Conservation (phyloP, 2,888 invertebrate genomes). For the Pheosia tremula region DNA sequence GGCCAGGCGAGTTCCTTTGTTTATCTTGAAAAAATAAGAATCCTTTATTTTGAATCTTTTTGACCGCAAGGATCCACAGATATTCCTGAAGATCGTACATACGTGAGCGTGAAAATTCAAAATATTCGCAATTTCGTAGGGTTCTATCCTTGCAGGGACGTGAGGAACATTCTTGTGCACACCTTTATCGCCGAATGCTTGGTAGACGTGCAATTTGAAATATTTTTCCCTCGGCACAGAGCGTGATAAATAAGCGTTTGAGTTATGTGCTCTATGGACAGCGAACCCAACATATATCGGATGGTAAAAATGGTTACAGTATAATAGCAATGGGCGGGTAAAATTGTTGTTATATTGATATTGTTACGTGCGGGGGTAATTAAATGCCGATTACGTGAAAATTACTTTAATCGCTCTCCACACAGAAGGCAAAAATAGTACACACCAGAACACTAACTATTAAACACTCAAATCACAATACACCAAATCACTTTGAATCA, state of each 20-base stretch:
- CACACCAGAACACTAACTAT: no score
- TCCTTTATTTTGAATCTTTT: neutral
- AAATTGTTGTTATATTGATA: neutral
- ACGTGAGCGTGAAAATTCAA: slow-evolving; percentile 42
- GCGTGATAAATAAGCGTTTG: slow-evolving; percentile 29
- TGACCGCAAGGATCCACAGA: slow-evolving; percentile 26
- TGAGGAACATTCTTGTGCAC: slow-evolving; percentile 37
- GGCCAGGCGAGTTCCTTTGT: neutral
- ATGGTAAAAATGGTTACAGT: slow-evolving; percentile 29
- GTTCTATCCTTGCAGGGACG: slow-evolving; percentile 36
- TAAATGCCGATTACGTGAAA: no score
- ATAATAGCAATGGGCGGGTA: slow-evolving; percentile 13
- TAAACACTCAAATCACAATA: no score
- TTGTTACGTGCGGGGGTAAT: no score
- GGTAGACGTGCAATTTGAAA: slow-evolving; percentile 36
- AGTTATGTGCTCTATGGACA: slow-evolving; percentile 21
- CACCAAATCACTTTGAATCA: no score
- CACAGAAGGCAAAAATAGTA: no score
- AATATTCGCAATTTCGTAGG: slow-evolving; percentile 45
- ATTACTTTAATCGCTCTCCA: no score
- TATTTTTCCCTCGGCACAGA: slow-evolving; percentile 35
- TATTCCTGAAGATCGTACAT: slow-evolving; percentile 39
- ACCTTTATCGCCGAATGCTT: slow-evolving; percentile 43
- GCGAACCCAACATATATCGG: slow-evolving; percentile 24
- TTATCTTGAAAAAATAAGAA: neutral